Evolutionary conservation across 1,140 invertebrate species (phyloP).

Genomic region (Drosophila sulfurigaster): DNA sequence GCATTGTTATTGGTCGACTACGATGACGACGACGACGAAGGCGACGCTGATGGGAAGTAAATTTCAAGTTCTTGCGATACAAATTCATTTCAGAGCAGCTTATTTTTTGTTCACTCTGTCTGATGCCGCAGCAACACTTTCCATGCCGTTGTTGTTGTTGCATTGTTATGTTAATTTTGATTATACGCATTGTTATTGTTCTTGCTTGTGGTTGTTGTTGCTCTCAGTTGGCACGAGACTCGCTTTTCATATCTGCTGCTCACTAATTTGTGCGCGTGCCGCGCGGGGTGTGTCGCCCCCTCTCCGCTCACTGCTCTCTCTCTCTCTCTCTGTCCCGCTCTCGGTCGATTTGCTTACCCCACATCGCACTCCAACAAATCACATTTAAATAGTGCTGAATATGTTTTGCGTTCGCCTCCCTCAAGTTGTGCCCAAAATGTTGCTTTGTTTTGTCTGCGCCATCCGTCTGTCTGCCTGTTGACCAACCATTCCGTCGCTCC

Average conservation of each 20-base stretch:
- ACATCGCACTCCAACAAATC: constrained; percentile 44
- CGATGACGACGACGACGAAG: background rate
- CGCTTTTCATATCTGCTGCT: constrained; percentile 70
- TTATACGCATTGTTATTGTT: constrained; percentile 72
- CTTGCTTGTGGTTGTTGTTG: constrained; percentile 32
- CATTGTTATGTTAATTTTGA: constrained; percentile 82
- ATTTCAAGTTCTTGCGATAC: constrained; percentile 66
- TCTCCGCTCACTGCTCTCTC: background rate
- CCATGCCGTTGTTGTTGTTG: constrained; percentile 39
- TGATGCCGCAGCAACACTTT: constrained; percentile 56
- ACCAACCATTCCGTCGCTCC: constrained; percentile 1
- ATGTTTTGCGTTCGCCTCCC: constrained; percentile 25
- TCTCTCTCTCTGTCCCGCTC: constrained; percentile 7
- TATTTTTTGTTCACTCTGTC: constrained; percentile 47
- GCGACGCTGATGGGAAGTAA: constrained; percentile 22
- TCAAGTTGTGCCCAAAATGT: constrained; percentile 9
- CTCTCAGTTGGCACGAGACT: constrained; percentile 67
- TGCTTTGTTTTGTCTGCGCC: constrained; percentile 31
- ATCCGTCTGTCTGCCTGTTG: background rate
- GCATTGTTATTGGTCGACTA: constrained; percentile 24
- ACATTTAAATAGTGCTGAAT: constrained; percentile 72
- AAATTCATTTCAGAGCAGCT: constrained; percentile 66
- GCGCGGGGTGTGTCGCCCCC: constrained; percentile 46
- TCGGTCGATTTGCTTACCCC: background rate
- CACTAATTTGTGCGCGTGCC: constrained; percentile 81